Evolutionary conservation across 1,140 invertebrate species (phyloP), one percentile per base, ranked within the genome.

Genomic region (Nymphalis io): DNA sequence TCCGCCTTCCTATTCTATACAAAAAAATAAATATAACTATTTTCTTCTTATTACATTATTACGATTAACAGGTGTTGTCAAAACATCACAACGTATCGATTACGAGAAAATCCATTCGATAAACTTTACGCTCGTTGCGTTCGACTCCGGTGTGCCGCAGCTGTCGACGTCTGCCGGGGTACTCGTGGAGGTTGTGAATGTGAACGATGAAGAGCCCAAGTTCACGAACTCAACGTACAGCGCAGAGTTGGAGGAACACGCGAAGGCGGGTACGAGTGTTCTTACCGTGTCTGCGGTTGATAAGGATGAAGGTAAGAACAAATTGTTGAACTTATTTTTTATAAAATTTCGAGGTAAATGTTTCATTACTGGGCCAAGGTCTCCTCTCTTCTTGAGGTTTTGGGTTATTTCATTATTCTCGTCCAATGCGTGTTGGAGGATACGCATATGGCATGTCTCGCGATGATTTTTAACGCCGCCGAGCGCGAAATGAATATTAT

Each of bases 151-250:
- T 12, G 93, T 97, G 0, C 97, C 98, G 1, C 95, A 96, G 76
- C 90, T 96, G 51, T 95, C 95, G 8, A 94, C 96, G 0, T 93
- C 94, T 0, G 96, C 96, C 0, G 92, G 93, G 15, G 94, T 99
- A 3, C 93, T 92, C 8, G 95, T 98, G 0, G 94, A 95, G 44
- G 93, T 98, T 13, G 93, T 95, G 20, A 98, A 98, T 82, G 93
- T 97, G 0, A 98, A 98, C 79, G 97, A 98, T 81, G 96, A 97
- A 78, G 94, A 95, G 84, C 97, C 97, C 0, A 92, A 94, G 44
- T 98, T 98, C 81, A 86, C 93, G 60, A 89, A 94, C 82, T 76
- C 90, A 10, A 88, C 92, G 8, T 98, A 98, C 83, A 93, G 94
- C 38, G 95, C 94, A 0, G 93, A 91, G 0, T 92, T 98, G 0